phyloP scores from a whole-genome alignment of 2,888 invertebrate genomes.

The Ctena decussata region DNA sequence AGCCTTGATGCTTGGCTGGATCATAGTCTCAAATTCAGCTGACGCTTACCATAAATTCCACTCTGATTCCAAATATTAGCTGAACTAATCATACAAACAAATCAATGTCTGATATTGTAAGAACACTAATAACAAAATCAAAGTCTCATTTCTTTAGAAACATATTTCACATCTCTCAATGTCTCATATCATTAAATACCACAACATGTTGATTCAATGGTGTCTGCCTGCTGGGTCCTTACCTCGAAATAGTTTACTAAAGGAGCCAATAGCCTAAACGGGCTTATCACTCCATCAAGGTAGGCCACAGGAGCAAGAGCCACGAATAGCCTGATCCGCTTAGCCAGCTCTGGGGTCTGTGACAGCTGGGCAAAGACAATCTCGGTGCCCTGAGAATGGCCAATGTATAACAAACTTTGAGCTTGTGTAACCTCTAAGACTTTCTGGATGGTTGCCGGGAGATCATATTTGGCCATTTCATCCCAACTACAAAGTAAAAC shows the following conservation, averaged over 20 bases:
- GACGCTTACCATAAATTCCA: too few relatives aligned
- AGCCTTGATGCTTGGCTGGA: too few relatives aligned
- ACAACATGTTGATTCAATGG: too few relatives aligned
- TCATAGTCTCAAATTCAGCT: too few relatives aligned
- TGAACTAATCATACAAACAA: too few relatives aligned
- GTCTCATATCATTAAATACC: too few relatives aligned
- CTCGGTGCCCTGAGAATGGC: conserved; percentile 94
- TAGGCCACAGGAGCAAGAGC: conserved; percentile 87
- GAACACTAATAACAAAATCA: too few relatives aligned
- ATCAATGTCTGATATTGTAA: too few relatives aligned
- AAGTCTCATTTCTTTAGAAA: too few relatives aligned
- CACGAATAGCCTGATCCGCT: conserved; percentile 84
- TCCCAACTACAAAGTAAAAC: conserved; percentile 90
- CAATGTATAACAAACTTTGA: conserved; percentile 91
- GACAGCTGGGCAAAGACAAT: conserved; percentile 85
- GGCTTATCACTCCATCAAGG: conserved; percentile 76
- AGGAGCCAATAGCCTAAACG: conserved; percentile 74
- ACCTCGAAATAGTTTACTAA: conserved; percentile 74
- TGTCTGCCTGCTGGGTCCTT: too few relatives aligned
- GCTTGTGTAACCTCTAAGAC: conserved; percentile 89
- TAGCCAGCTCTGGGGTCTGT: conserved; percentile 73
- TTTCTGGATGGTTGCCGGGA: conserved; percentile 93
- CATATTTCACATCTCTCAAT: too few relatives aligned
- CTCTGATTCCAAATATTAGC: too few relatives aligned
- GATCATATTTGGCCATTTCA: conserved; percentile 94